These are phyloP conservation scores for Setophaga petechia DNA, from an alignment of 2,113 vertebrate species.

Conservation along the genomic window DNA sequence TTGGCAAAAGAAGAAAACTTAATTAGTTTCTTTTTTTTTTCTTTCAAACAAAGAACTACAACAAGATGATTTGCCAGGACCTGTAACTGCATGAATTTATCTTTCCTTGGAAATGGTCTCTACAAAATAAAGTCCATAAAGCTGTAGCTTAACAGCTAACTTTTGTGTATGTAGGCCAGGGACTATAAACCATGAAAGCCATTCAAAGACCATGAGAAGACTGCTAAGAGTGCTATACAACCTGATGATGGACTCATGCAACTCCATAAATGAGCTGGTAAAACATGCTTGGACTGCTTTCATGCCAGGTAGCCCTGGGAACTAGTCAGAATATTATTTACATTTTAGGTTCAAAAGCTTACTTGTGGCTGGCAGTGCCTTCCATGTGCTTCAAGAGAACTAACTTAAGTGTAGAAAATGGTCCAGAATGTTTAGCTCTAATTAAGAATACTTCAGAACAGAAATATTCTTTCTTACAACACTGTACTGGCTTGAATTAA, in stretches of 20 bases:
- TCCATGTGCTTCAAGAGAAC: background rate
- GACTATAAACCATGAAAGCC: background rate
- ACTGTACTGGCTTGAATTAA: background rate
- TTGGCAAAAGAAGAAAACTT: conserved; percentile 15
- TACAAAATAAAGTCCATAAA: background rate
- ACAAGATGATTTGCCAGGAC: background rate
- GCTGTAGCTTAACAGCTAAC: background rate
- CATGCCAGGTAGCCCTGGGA: background rate
- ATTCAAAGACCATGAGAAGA: background rate
- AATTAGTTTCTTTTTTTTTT: background rate
- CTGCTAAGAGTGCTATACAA: background rate
- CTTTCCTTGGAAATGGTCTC: background rate
- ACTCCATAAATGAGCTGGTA: background rate
- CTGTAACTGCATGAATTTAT: background rate
- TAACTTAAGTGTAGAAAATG: background rate
- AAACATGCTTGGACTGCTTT: background rate
- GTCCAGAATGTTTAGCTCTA: background rate
- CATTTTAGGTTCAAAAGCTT: background rate
- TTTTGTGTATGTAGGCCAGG: background rate
- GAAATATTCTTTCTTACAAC: background rate
- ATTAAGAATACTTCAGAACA: background rate
- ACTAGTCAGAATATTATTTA: background rate
- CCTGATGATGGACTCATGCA: background rate
- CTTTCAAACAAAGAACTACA: background rate
- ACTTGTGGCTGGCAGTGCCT: background rate